phyloP scores from a whole-genome alignment of 2,797 vertebrate species.

The Rhincodon typus region DNA sequence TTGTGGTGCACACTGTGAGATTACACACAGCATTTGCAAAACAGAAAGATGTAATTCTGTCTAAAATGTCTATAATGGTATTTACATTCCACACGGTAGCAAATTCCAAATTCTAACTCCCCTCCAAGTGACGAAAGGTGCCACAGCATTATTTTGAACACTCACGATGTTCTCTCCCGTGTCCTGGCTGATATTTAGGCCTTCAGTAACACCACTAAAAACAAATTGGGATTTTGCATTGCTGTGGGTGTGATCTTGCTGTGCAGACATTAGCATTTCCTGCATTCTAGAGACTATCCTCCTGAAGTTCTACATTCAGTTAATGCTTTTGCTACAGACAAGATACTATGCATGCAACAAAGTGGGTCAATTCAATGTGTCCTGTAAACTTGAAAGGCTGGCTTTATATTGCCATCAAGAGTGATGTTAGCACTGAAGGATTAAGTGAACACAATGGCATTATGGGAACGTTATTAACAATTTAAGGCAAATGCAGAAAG shows the following conservation, averaged over 20 bases:
- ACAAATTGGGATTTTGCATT: not conserved
- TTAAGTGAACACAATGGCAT: not conserved
- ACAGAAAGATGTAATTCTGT: not conserved
- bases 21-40: not conserved
- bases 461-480: not conserved
- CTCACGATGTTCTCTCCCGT: no score
- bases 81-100: not conserved
- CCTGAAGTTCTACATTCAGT: not conserved
- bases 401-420: not conserved
- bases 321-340: no score
- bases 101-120: not conserved
- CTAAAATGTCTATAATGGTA: not conserved
- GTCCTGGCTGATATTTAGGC: not conserved
- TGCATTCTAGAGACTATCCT: not conserved
- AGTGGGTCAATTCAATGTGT: not conserved
- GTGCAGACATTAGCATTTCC: not conserved
- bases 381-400: not conserved
- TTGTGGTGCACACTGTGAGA: not conserved
- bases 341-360: not conserved
- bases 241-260: not conserved
- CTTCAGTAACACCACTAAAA: not conserved
- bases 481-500: not conserved
- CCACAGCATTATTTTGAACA: not conserved
- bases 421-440: not conserved
- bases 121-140: not conserved